A percentile compares a stretch with the other conserved stretches of the same genome.
Evolutionary conservation across 2,797 vertebrate genomes (phyloP).

Genomic region (Rallus crepitans): DNA sequence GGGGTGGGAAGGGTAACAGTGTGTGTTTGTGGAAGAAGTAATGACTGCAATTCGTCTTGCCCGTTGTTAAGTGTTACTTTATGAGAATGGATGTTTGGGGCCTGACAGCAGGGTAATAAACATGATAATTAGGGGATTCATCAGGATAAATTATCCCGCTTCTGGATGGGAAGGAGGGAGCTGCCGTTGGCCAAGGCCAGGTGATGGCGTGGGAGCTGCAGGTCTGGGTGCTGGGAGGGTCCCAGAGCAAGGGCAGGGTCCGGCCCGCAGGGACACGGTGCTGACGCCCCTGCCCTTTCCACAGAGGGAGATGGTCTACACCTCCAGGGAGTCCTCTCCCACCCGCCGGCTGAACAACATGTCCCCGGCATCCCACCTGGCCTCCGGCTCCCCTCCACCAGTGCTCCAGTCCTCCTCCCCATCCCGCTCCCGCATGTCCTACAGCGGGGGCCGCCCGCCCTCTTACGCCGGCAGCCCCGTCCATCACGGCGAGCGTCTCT

Average conservation of each 20-base stretch:
- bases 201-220: not conserved
- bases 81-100: not conserved
- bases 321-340: constrained; percentile 95
- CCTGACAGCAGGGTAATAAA: not conserved
- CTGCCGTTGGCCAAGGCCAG: not conserved
- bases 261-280: accelerated
- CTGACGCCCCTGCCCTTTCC: not conserved
- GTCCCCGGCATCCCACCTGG: constrained; percentile 85
- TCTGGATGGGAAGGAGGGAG: not conserved
- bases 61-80: not conserved
- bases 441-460: constrained; percentile 92
- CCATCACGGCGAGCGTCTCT: constrained; percentile 84
- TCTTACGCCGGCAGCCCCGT: constrained; percentile 89
- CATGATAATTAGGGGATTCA: constrained; percentile 54
- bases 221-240: not conserved
- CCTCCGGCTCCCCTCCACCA: constrained; percentile 82
- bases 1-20: not conserved
- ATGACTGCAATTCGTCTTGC: not conserved
- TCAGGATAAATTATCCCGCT: constrained; percentile 9
- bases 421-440: constrained; percentile 94
- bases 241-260: not conserved
- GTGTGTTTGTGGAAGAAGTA: not conserved
- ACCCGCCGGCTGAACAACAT: constrained; percentile 95
- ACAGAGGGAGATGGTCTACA: constrained; percentile 97
- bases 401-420: constrained; percentile 89